phyloP scores from a whole-genome alignment of 2,113 vertebrate species.

The Dipodomys stephensi region DNA sequence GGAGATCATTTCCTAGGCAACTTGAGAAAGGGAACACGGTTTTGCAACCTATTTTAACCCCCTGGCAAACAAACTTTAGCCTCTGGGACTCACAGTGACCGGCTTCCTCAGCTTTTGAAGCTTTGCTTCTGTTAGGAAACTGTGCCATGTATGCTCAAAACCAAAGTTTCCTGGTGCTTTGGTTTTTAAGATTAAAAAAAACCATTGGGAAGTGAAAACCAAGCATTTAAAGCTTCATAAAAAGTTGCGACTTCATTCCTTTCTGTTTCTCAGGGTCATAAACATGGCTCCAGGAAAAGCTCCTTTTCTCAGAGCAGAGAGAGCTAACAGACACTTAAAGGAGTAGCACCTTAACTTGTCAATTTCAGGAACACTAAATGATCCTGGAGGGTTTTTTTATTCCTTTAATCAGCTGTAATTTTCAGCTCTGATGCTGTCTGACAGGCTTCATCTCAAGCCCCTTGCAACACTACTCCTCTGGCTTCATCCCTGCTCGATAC shows the following conservation, averaged over 20 bases:
- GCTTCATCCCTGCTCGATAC: constrained; percentile 7
- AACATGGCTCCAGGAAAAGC: constrained; percentile 59
- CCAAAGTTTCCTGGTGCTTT: constrained; percentile 58
- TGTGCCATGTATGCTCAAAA: neutral
- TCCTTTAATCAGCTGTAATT: constrained; percentile 81
- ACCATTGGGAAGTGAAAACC: constrained; percentile 62
- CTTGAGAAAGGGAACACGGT: constrained; percentile 44
- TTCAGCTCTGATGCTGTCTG: constrained; percentile 80
- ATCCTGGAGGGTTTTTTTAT: constrained; percentile 64
- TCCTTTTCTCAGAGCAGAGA: constrained; percentile 35
- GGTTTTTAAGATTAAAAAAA: constrained; percentile 71
- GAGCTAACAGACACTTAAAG: constrained; percentile 74
- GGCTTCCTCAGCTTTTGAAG: neutral
- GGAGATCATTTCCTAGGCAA: constrained; percentile 46
- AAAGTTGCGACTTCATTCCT: constrained; percentile 72
- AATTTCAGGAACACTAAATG: constrained; percentile 66
- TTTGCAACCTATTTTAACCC: constrained; percentile 51
- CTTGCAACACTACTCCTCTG: constrained; percentile 50
- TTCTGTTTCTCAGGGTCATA: constrained; percentile 75
- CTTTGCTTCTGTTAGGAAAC: constrained; percentile 60
- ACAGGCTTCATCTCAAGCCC: constrained; percentile 76
- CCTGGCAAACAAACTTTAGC: constrained; percentile 5
- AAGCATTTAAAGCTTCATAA: constrained; percentile 76
- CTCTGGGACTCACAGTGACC: neutral
- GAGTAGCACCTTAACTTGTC: constrained; percentile 78